phyloP scores from a whole-genome alignment of 2,113 vertebrate species.

The Seriola quinqueradiata region DNA sequence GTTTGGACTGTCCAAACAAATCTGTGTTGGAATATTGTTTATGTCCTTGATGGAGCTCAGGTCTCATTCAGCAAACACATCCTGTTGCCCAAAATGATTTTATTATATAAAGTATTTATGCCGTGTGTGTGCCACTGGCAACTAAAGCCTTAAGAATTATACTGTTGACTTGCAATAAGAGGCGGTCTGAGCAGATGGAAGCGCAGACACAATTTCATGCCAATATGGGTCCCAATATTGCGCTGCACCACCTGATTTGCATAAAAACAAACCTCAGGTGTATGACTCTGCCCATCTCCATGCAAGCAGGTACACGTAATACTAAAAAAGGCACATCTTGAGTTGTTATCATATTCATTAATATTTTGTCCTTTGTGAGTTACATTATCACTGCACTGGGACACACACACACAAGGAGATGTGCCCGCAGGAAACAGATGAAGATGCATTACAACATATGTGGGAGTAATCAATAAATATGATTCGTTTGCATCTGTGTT shows the following conservation, averaged over 20 bases:
- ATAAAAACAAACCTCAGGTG: constrained; percentile 30
- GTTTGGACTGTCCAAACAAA: neutral
- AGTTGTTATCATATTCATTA: neutral
- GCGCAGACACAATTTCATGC: constrained; percentile 26
- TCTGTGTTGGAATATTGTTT: neutral
- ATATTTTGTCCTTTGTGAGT: neutral
- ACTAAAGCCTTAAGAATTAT: constrained; percentile 14
- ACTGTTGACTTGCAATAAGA: neutral
- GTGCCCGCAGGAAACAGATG: neutral
- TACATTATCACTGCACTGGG: neutral
- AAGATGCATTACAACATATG: too few species aligned
- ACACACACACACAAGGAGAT: neutral
- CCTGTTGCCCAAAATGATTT: neutral
- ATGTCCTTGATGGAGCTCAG: neutral
- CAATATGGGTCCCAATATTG: neutral
- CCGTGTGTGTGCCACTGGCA: neutral
- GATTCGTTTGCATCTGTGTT: neutral
- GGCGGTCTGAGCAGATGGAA: constrained; percentile 31
- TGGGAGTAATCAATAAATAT: neutral
- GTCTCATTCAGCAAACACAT: neutral
- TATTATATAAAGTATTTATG: neutral
- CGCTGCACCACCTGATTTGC: constrained; percentile 1
- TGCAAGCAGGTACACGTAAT: constrained; percentile 1
- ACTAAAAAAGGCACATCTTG: neutral
- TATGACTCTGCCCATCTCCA: neutral